Percentiles rank a stretch among this genome's conserved stretches.
Conservation (phyloP, 2,113 vertebrate genomes). For the Trinectes maculatus region DNA sequence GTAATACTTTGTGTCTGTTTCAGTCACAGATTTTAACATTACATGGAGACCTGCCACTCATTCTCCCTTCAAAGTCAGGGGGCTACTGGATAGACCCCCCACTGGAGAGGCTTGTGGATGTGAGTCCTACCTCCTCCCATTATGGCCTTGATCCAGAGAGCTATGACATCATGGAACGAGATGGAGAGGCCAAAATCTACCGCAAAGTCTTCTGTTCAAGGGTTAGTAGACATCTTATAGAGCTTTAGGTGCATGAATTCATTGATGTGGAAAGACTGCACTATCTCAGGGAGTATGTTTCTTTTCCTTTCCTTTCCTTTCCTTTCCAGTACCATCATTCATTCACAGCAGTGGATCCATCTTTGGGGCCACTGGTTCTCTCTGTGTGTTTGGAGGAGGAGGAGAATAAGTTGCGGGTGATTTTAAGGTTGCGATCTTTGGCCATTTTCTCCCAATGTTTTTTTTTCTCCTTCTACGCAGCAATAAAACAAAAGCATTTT, state of each 20-base stretch:
- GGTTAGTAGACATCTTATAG: conserved; percentile 69
- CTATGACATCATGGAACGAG: conserved; percentile 88
- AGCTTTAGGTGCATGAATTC: neutral
- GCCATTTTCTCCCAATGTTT: neutral
- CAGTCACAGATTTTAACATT: conserved; percentile 82
- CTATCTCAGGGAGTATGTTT: neutral
- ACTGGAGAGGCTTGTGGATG: conserved; percentile 74
- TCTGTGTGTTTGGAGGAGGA: conserved; percentile 90
- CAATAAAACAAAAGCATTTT: neutral
- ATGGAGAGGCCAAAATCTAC: conserved; percentile 87
- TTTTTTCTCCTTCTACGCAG: too few relatives aligned
- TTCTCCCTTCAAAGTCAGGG: conserved; percentile 86
- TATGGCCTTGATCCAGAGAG: conserved; percentile 67
- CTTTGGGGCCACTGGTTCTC: conserved; percentile 85
- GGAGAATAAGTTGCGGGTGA: conserved; percentile 85
- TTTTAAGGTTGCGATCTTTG: conserved; percentile 83
- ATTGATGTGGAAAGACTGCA: neutral
- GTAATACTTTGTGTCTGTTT: conserved; percentile 35
- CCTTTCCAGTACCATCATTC: conserved; percentile 87
- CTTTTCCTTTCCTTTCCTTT: neutral
- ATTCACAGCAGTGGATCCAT: conserved; percentile 86
- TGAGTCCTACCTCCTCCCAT: conserved; percentile 78
- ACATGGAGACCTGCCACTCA: conserved; percentile 84
- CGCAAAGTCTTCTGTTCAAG: conserved; percentile 85
- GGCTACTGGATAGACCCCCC: conserved; percentile 90